These are phyloP conservation scores for Protomyctophum bolini DNA, from an alignment of 2,113 vertebrate genomes.

Conservation along the genomic window DNA sequence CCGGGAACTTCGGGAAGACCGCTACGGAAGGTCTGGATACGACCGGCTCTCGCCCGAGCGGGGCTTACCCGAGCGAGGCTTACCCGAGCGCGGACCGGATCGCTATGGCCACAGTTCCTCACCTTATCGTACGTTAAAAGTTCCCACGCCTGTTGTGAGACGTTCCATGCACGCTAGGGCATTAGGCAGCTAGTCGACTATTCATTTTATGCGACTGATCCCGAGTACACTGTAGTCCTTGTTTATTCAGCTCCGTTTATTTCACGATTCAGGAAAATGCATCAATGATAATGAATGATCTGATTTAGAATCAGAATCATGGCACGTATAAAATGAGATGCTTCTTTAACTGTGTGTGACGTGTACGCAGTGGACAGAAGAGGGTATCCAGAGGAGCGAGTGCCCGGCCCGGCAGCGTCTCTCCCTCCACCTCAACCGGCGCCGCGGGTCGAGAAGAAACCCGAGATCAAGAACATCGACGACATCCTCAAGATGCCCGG, in stretches of 20 bases:
- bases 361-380: conserved; percentile 84
- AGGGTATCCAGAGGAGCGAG: conserved; percentile 89
- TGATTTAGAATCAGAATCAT: background rate
- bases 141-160: background rate
- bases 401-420: conserved; percentile 77
- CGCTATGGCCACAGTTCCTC: conserved; percentile 86
- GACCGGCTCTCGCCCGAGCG: conserved; percentile 89
- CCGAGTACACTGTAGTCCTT: background rate
- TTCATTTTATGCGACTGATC: background rate
- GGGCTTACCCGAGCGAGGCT: background rate
- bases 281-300: too few species aligned
- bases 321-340: background rate
- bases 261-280: too few species aligned
- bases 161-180: too few species aligned
- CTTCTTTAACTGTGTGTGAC: conserved; percentile 15
- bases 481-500: conserved; percentile 96
- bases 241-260: background rate
- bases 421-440: conserved; percentile 82
- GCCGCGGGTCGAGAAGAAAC: conserved; percentile 91
- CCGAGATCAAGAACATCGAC: conserved; percentile 96
- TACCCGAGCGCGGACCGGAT: conserved; percentile 84
- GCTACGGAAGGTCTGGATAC: conserved; percentile 86
- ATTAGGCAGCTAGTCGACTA: too few species aligned
- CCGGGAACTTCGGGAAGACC: conserved; percentile 86
- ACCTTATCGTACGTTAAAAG: conserved; percentile 83